Base-by-base conservation (phyloP, 2,888 invertebrate species). In the Trimorus sp. region DNA sequence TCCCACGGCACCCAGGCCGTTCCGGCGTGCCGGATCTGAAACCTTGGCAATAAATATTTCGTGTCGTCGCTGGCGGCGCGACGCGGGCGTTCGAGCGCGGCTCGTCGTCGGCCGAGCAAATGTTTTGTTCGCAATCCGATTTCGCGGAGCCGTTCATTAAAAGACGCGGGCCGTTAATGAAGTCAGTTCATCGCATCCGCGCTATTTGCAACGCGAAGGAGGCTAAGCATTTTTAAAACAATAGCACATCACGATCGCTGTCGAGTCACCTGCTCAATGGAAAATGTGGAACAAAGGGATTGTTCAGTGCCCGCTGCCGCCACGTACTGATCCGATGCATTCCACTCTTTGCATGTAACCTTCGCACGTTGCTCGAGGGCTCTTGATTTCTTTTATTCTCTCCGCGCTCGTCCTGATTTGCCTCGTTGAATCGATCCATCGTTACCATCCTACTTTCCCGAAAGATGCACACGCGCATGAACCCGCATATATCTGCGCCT, bases 341-440 rank as follows among this genome's bases (percentile, higher is more conserved):
- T 69, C 59, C 51, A 58, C 71, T 66, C 59, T 81, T 69, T 69
- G 15, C 62, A 66, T 48, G 49, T 70, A 75, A 75, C 74, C 62
- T 74, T 78, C 78, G 78, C 78, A 56, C 70, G 59, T 62, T 60
- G 70, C 78, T 78, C 74, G 70, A 78, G 78, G 74, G 74, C 75
- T 75, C 78, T 79, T 76, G 79, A 82, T 79, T 82, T 79, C 79
- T 82, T 71, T 82, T 71, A 80, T 80, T 83, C 75, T 83, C 68
- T 68, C 59, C 75, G 70, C 68, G 56, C 73, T 70, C 81, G 76
- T 70, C 73, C 77, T 62, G 73, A 75, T 79, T 73, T 76, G 73
- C 77, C 79, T 79, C 76, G 51, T 69, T 73, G 79, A 74, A 79
- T 79, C 79, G 83, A 82, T 69, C 79, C 77, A 77, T 77, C 83